A percentile compares a stretch with the other conserved stretches of the same genome.
These are phyloP conservation scores for Lipotes vexillifer DNA, from an alignment of 2,113 vertebrate species.

Conservation along the genomic window DNA sequence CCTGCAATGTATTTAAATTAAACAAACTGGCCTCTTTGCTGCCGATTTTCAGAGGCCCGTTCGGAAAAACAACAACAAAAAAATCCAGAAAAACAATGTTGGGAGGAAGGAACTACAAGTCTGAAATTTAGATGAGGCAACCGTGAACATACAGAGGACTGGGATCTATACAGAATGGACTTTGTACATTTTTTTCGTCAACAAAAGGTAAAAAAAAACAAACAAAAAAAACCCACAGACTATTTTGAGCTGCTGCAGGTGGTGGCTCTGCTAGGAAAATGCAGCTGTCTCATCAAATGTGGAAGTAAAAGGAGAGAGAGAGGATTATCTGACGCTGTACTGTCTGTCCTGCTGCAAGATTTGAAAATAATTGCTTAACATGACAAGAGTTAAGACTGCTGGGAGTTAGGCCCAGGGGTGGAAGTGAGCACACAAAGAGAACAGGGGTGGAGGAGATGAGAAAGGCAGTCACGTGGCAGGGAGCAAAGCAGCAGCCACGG, in stretches of 20 bases:
- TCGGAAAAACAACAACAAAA: not conserved
- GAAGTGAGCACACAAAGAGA: not conserved
- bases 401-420: not conserved
- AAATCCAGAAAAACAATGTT: not conserved
- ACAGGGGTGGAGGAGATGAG: not conserved
- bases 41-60: conserved; percentile 48
- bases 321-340: not conserved
- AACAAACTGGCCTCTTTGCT: conserved; percentile 77
- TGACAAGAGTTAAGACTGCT: not conserved
- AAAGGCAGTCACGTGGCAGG: not conserved
- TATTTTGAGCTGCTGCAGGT: not conserved
- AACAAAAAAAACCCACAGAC: not conserved
- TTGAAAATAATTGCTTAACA: not conserved
- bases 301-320: fast-evolving
- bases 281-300: not conserved
- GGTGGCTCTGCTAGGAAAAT: not conserved
- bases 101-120: not conserved
- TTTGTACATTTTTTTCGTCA: not conserved
- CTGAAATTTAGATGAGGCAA: not conserved
- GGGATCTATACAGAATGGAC: not conserved
- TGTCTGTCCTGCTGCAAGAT: not conserved
- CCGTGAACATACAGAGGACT: not conserved
- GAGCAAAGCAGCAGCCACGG: fast-evolving
- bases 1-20: conserved; percentile 73
- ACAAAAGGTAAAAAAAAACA: not conserved